Evolutionary conservation across 1,140 invertebrate genomes (phyloP), one percentile per base, ranked within the genome.

Genomic region (Potamilus streckersoni): DNA sequence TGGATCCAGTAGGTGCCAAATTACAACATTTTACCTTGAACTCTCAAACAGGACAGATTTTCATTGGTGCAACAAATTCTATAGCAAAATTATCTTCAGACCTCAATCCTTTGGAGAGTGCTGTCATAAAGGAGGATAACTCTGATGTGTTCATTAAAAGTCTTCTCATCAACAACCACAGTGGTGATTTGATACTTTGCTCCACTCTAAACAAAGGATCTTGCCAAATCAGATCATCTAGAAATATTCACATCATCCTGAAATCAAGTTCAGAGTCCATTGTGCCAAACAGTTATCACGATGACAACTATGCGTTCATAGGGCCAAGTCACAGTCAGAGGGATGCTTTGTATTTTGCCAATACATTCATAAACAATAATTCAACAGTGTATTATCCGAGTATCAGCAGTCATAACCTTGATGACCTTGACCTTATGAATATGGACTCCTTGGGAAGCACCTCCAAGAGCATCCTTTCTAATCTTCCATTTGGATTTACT

Each of bases 381-480:
- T 49, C 38, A 49, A 49, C 38, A 49, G 38, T 49, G 38, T 49
- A 49, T 49, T 49, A 49, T 31, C 97, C 97, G 56, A 96, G 97
- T 6, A 95, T 99, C 62, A 95, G 95, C 83, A 97, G 96, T 72
- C 92, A 97, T 49, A 95, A 95, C 31, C 91, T 98, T 20, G 94
- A 97, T 83, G 95, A 97, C 92, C 95, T 99, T 86, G 93, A 95
- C 83, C 96, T 98, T 84, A 95, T 96, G 19, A 93, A 96, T 83
- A 94, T 94, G 8, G 96, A 96, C 5, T 65, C 84, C 3, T 79
- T 84, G 23, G 88, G 88, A 19, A 79, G 77, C 3, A 80, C 80
- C 31, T 80, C 79, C 69, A 78, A 80, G 17, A 66, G 61, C 31
- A 71, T 84, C 38, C 55, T 77, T 19, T 67, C 84, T 57, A 69